phyloP scores from a whole-genome alignment of 2,113 vertebrate species.

The Odocoileus hemionus region DNA sequence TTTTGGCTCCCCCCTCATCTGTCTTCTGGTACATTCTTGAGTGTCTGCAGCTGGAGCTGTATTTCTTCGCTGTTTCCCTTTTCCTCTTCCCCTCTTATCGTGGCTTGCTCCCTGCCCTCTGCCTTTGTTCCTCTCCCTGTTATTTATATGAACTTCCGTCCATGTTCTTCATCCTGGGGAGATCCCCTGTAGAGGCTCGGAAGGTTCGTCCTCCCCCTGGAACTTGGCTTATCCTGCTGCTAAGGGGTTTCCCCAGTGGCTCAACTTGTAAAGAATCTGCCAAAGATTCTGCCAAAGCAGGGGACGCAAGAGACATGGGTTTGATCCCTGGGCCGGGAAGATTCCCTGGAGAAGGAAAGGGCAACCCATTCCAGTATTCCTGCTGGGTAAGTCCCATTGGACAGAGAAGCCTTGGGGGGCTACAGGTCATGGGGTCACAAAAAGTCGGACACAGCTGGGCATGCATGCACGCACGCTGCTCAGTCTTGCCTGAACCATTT shows the following conservation, averaged over 20 bases:
- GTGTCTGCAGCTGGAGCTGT: background rate
- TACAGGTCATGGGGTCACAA: background rate
- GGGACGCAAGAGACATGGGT: background rate
- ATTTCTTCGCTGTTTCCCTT: conserved; percentile 1
- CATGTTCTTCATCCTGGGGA: background rate
- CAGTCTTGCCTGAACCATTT: background rate
- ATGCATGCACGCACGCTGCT: accelerated
- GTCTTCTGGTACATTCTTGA: background rate
- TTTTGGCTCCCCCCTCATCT: background rate
- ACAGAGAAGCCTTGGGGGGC: background rate
- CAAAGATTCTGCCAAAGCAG: background rate
- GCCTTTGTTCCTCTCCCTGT: background rate
- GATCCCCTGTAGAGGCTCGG: accelerated
- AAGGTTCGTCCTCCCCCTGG: background rate
- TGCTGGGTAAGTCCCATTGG: background rate
- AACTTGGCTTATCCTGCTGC: background rate
- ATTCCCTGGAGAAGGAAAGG: background rate
- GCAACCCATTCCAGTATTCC: background rate
- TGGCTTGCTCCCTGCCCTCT: background rate
- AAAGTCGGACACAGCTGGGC: background rate
- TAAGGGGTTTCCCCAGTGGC: background rate
- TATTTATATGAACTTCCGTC: background rate
- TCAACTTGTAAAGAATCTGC: background rate
- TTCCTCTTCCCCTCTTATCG: background rate
- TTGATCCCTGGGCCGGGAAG: background rate